Conservation (phyloP, 2,797 vertebrate genomes). For the Rhinogobio ventralis region DNA sequence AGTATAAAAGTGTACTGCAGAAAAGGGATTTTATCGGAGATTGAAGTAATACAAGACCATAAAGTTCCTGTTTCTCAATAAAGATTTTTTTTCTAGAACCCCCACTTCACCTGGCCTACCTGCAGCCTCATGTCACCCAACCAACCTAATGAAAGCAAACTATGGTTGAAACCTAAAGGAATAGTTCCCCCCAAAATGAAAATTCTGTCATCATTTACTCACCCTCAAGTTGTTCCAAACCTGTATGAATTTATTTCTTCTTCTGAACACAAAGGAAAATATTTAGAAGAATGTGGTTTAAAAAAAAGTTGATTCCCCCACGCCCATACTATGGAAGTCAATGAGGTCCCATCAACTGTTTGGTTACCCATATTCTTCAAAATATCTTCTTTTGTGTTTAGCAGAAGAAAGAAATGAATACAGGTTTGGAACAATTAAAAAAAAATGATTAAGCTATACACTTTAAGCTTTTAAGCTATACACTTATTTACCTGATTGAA, state of each 20-base stretch:
- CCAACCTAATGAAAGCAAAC: conserved; percentile 58
- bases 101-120: neutral
- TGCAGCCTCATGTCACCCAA: conserved; percentile 60
- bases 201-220: neutral
- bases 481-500: too few relatives aligned
- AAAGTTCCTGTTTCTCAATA: conserved; percentile 10
- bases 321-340: too few relatives aligned
- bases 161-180: neutral
- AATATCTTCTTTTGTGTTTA: too few relatives aligned
- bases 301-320: too few relatives aligned
- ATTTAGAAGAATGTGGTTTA: too few relatives aligned
- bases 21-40: neutral
- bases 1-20: neutral
- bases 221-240: neutral
- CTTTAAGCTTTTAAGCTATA: too few relatives aligned
- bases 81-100: neutral
- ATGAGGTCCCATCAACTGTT: too few relatives aligned
- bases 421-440: too few relatives aligned
- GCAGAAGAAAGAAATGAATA: too few relatives aligned
- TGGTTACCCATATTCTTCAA: too few relatives aligned
- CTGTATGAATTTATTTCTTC: neutral
- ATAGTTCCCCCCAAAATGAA: neutral
- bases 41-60: conserved; percentile 1
- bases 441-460: neutral
- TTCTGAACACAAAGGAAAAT: neutral